These are phyloP conservation scores for Acanthosepion esculentum DNA, from an alignment of 2,888 invertebrate species.

Conservation along the genomic window DNA sequence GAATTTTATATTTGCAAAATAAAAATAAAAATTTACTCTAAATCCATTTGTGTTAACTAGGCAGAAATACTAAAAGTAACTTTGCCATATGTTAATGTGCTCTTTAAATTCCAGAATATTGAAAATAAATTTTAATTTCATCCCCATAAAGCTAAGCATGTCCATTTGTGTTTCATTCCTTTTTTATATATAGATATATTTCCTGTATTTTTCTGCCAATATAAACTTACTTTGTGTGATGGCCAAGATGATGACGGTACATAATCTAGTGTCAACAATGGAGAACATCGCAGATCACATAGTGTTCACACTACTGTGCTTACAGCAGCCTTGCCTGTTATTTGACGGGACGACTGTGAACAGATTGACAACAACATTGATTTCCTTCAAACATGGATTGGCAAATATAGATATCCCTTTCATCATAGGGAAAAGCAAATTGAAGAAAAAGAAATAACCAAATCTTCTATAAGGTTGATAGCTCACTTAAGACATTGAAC, in stretches of 20 bases:
- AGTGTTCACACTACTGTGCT: slow-evolving; percentile 46
- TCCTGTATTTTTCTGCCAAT: neutral
- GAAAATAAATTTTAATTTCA: neutral
- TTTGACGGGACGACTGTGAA: slow-evolving; percentile 47
- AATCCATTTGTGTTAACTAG: no score
- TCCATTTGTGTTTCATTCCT: neutral
- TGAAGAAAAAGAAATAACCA: neutral
- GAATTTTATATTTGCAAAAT: no score
- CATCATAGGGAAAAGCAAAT: neutral
- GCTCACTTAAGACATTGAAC: slow-evolving; percentile 3
- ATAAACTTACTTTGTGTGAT: slow-evolving; percentile 47
- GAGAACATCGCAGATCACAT: neutral
- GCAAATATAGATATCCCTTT: slow-evolving; percentile 33
- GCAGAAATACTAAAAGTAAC: neutral
- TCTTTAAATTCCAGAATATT: neutral
- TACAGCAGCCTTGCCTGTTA: slow-evolving; percentile 44
- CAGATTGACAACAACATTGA: slow-evolving; percentile 44
- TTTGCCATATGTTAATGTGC: neutral
- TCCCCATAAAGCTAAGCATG: slow-evolving; percentile 44
- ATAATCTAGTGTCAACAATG: slow-evolving; percentile 45
- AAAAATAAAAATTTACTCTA: no score
- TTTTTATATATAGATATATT: no score
- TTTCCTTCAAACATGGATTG: neutral
- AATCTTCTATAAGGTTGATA: neutral
- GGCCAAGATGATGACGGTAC: slow-evolving; percentile 43